Evolutionary conservation across 2,797 vertebrate genomes (phyloP).

Genomic region (Discoglossus pictus): DNA sequence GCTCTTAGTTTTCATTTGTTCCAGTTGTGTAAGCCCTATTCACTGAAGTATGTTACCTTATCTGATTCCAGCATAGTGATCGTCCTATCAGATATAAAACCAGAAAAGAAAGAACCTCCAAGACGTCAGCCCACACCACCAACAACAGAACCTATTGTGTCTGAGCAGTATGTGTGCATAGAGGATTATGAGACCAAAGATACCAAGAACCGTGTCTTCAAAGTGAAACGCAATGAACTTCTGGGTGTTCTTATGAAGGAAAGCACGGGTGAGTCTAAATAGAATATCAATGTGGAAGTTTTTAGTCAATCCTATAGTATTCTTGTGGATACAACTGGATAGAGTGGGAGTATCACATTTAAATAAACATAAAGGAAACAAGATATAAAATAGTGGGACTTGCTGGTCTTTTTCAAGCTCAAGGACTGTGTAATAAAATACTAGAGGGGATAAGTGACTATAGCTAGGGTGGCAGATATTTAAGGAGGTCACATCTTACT

Average conservation of each 20-base stretch:
- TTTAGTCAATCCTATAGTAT: too few species aligned
- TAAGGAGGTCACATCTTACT: constrained; percentile 3
- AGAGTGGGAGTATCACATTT: too few species aligned
- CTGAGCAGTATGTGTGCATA: constrained; percentile 77
- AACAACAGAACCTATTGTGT: constrained; percentile 67
- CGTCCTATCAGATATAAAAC: constrained; percentile 71
- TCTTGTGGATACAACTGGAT: too few species aligned
- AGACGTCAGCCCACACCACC: not conserved
- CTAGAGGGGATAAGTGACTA: too few species aligned
- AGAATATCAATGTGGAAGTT: too few species aligned
- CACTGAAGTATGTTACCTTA: not conserved
- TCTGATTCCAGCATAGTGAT: constrained; percentile 76
- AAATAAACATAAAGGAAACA: too few species aligned
- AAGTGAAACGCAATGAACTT: constrained; percentile 68
- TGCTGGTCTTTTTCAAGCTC: too few species aligned
- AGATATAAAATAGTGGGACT: too few species aligned
- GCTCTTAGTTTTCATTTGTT: too few species aligned
- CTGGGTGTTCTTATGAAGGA: constrained; percentile 87
- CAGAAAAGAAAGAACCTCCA: constrained; percentile 30
- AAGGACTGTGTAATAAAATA: too few species aligned
- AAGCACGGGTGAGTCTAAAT: constrained; percentile 77
- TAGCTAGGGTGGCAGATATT: too few species aligned
- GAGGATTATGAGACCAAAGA: constrained; percentile 84
- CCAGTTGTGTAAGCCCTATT: not conserved
- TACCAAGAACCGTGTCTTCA: constrained; percentile 76